Evolutionary conservation across 2,797 vertebrate species (phyloP).

Genomic region (Picus viridis): DNA sequence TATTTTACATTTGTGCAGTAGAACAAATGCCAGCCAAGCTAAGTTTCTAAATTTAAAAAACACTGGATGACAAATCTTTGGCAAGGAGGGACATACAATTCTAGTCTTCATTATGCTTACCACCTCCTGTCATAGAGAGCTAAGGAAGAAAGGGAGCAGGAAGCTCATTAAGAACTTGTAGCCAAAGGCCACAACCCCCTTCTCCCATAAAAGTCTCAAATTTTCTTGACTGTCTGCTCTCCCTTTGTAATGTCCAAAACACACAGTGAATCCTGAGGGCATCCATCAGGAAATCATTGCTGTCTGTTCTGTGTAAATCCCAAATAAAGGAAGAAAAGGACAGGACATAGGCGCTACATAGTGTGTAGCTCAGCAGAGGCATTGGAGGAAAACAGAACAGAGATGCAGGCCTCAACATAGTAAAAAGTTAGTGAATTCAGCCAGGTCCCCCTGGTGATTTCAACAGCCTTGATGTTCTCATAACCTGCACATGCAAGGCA

Average conservation of each 20-base stretch:
- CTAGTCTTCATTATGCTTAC: not conserved
- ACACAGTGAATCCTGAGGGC: not conserved
- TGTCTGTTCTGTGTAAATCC: not conserved
- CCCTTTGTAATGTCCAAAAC: not conserved
- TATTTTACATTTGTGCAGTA: conserved; percentile 28
- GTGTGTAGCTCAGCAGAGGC: not conserved
- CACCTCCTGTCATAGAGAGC: not conserved
- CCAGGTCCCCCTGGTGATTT: not conserved
- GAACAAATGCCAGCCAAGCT: conserved; percentile 55
- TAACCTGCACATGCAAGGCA: not conserved
- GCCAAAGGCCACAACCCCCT: conserved; percentile 11
- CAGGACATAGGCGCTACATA: not conserved
- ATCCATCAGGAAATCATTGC: conserved; percentile 3
- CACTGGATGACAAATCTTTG: conserved; percentile 45
- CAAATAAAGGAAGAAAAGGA: not conserved
- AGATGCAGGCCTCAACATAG: not conserved
- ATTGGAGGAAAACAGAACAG: not conserved
- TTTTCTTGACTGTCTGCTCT: conserved; percentile 27
- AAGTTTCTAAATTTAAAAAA: conserved; percentile 56
- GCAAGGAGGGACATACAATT: conserved; percentile 15
- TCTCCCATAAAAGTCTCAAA: not conserved
- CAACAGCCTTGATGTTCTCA: not conserved
- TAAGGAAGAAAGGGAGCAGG: conserved; percentile 20
- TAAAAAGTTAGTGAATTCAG: not conserved
- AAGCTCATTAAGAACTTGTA: conserved; percentile 30